Conservation (phyloP, 2,888 invertebrate genomes). For the Hetaerina titia region DNA sequence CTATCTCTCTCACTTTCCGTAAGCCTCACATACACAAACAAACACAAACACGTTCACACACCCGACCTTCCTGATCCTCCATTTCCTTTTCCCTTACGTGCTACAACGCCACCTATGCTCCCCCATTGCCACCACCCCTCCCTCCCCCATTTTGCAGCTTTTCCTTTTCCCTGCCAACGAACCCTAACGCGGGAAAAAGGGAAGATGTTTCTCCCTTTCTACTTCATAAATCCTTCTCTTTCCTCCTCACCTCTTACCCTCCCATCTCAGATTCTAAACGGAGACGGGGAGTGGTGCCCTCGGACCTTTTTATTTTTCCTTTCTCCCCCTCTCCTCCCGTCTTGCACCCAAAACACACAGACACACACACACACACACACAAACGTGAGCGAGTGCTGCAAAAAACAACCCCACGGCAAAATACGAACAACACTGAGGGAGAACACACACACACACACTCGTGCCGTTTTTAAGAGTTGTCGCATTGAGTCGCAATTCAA, state of each 20-base stretch:
- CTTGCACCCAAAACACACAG: neutral
- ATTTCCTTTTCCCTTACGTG: no score
- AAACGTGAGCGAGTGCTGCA: neutral
- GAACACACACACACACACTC: neutral
- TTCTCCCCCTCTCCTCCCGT: neutral
- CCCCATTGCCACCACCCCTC: no score
- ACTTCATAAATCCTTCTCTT: constrained; percentile 16
- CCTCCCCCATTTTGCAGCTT: no score
- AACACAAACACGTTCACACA: no score
- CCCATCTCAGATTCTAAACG: neutral
- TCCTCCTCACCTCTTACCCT: no score
- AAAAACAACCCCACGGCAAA: neutral
- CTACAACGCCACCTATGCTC: no score
- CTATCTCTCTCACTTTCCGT: no score
- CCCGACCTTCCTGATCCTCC: no score
- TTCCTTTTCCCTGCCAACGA: no score
- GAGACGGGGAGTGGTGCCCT: neutral
- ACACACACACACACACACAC: neutral
- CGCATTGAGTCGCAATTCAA: neutral
- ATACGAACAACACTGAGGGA: neutral
- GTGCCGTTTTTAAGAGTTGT: neutral
- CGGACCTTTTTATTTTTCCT: neutral
- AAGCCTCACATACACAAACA: no score
- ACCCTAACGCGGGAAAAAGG: no score
- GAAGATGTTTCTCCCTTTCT: neutral